Evolutionary conservation across 2,888 invertebrate genomes (phyloP).

Genomic region (Netelia virgata): DNA sequence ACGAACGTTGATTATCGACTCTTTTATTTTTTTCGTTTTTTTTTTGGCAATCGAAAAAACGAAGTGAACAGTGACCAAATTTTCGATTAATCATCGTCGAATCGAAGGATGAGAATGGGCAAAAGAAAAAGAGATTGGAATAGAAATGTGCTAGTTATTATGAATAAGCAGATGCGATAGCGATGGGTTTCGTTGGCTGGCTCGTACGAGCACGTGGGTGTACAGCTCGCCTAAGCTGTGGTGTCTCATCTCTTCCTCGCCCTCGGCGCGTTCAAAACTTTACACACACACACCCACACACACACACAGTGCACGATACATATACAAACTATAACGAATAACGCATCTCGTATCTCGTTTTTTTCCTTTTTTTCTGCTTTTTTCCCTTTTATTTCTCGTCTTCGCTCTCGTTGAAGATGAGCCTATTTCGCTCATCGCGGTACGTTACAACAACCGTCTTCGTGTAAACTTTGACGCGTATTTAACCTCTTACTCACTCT

Average conservation of each 20-base stretch:
- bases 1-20: not conserved
- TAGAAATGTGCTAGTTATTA: slow-evolving; percentile 11
- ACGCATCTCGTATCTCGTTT: not conserved
- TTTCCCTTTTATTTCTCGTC: not conserved
- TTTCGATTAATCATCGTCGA: not conserved
- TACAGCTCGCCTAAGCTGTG: slow-evolving; percentile 16
- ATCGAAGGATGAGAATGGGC: not conserved
- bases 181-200: slow-evolving; percentile 7
- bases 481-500: slow-evolving; percentile 9
- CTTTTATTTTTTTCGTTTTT: not conserved
- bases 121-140: not conserved
- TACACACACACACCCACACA: not conserved
- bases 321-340: slow-evolving; percentile 9
- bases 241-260: slow-evolving; percentile 16
- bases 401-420: slow-evolving; percentile 13
- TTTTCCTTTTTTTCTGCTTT: not conserved
- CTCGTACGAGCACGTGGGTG: slow-evolving; percentile 48
- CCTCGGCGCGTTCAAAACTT: slow-evolving; percentile 13
- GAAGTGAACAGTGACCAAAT: not conserved
- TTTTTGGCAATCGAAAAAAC: not conserved
- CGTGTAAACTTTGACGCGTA: slow-evolving; percentile 50
- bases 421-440: slow-evolving; percentile 28
- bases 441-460: slow-evolving; percentile 25
- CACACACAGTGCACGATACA: not conserved
- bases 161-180: slow-evolving; percentile 21